Evolutionary conservation across 1,140 invertebrate genomes (phyloP).

Genomic region (Hyles euphorbiae): DNA sequence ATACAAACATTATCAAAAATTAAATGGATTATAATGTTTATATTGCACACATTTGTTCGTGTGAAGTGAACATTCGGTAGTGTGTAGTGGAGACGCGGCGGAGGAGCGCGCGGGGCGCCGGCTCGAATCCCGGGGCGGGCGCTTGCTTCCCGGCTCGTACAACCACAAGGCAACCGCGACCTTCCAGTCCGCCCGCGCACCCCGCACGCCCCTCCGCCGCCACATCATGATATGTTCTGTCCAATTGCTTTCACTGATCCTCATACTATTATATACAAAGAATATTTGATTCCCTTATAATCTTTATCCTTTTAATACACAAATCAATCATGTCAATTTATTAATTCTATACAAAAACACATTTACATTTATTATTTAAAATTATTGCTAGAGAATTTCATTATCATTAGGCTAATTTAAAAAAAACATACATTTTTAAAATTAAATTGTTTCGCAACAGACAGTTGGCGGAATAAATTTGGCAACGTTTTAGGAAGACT

Average conservation of each 20-base stretch:
- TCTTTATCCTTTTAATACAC: constrained; percentile 41
- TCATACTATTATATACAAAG: constrained; percentile 44
- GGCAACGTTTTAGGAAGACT: constrained; percentile 73
- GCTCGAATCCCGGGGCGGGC: neutral
- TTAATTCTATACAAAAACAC: constrained; percentile 70
- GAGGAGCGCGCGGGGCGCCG: constrained; percentile 12
- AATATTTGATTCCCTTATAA: constrained; percentile 35
- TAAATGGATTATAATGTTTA: constrained; percentile 57
- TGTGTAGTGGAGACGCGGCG: constrained; percentile 12
- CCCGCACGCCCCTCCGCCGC: constrained; percentile 20
- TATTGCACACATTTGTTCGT: constrained; percentile 54
- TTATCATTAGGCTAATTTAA: constrained; percentile 57
- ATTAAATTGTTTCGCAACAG: constrained; percentile 64
- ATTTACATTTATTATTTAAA: constrained; percentile 70
- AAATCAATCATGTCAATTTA: constrained; percentile 53
- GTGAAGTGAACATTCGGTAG: constrained; percentile 36
- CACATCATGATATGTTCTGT: constrained; percentile 37
- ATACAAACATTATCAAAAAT: constrained; percentile 72
- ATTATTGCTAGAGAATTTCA: constrained; percentile 74
- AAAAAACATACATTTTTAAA: constrained; percentile 50
- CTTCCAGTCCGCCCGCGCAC: neutral
- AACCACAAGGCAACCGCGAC: too few relatives aligned
- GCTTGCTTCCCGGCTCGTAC: neutral
- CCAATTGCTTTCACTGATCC: constrained; percentile 30
- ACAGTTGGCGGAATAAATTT: constrained; percentile 69